Base-by-base conservation (phyloP, 2,113 vertebrate species). In the Piliocolobus tephrosceles region DNA sequence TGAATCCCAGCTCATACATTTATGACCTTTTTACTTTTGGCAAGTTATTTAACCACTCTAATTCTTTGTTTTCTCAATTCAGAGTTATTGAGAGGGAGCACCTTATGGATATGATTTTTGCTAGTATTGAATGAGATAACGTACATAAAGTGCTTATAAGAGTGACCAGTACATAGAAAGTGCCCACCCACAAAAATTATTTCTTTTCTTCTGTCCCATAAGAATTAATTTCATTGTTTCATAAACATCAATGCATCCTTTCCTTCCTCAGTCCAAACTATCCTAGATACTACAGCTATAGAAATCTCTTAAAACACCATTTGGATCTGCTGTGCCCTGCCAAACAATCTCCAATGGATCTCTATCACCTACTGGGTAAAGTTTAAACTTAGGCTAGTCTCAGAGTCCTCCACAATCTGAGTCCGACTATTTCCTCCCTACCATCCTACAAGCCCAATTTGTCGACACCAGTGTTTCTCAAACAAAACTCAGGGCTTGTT, bases 181-280 rank as follows among this genome's bases (percentile, higher is more conserved):
- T 96, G 57, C 40, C 47, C 92, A 38, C 47, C 55, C 30, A 20
- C 27, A 70, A 75, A 68, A 55, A 6, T 85, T 89, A 43, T 1
- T 64, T 27, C 3, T 35, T 72, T 78, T 72, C 45, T 78, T 85
- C 9, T 23, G 18, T 14, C 17, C 23, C 2, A 43, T 87, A 83
- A 61, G 13, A 91, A 84, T 75, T 91, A 72, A 47, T 30, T 82
- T 91, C 61, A 79, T 94, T 96, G 45, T 85, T 82, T 20, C 85
- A 38, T 76, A 96, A 64, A 95, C 40, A 20, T 38, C 22, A 82
- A n/a, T 50, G n/a, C 3, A 57, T 64, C 38, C 38, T 78, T 5
- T 68, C 13, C 12, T 87, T 91, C 20, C 4, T 10, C 20, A 82
- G 9, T 86, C 17, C 45, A 82, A 85, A 50, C 5, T 45, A 30